phyloP scores from a whole-genome alignment of 1,140 invertebrate genomes.

The Aleiodes sp. region DNA sequence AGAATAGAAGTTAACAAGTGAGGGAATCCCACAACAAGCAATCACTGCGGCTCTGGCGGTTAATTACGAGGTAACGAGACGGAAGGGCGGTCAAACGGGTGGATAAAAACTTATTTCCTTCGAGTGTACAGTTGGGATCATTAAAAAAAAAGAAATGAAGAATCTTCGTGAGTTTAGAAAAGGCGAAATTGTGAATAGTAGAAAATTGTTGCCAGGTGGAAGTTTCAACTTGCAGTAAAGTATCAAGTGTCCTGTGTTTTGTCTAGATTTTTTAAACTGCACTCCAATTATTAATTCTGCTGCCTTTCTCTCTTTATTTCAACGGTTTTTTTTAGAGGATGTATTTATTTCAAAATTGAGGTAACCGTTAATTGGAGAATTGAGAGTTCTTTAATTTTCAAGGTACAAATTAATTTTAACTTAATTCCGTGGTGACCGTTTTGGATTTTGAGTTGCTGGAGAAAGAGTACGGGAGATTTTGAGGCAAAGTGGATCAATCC shows the following conservation, averaged over 20 bases:
- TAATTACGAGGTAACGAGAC: constrained; percentile 33
- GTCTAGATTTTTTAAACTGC: too few relatives aligned
- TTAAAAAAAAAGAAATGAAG: background rate
- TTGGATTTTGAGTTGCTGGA: too few relatives aligned
- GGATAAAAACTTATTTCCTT: constrained; percentile 33
- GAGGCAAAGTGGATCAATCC: too few relatives aligned
- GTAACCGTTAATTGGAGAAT: too few relatives aligned
- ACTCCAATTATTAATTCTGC: constrained; percentile 4
- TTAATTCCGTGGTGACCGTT: too few relatives aligned
- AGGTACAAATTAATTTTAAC: too few relatives aligned
- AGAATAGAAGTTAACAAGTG: constrained; percentile 13
- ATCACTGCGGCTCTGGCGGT: constrained; percentile 21
- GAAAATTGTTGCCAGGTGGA: constrained; percentile 28
- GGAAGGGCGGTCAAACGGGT: constrained; percentile 20
- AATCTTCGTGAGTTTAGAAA: constrained; percentile 3
- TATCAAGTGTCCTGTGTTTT: too few relatives aligned
- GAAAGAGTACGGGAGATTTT: too few relatives aligned
- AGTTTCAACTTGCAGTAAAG: background rate
- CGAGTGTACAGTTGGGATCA: constrained; percentile 9
- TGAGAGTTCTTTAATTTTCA: too few relatives aligned
- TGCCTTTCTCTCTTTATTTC: too few relatives aligned
- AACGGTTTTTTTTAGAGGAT: too few relatives aligned
- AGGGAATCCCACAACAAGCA: constrained; percentile 16
- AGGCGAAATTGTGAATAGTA: background rate
- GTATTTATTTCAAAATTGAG: too few relatives aligned